A percentile compares a stretch with the other conserved stretches of the same genome.
phyloP scores from a whole-genome alignment of 2,113 vertebrate species.

The Conger conger region DNA sequence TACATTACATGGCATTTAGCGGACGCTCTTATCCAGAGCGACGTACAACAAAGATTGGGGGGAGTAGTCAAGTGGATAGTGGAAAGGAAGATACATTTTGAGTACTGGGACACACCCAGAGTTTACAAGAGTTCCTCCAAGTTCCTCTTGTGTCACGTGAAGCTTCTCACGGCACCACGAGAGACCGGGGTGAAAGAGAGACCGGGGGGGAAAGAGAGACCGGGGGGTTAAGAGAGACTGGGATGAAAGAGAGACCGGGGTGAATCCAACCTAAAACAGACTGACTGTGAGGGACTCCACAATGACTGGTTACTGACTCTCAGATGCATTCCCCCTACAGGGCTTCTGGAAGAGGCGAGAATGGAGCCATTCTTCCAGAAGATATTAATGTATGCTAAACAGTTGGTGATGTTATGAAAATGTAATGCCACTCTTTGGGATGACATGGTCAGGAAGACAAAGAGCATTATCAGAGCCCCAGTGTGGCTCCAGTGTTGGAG shows the following conservation, averaged over 20 bases:
- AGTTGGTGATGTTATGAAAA: neutral
- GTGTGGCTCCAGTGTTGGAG: too few species aligned
- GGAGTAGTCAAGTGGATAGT: too few species aligned
- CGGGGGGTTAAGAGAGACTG: neutral
- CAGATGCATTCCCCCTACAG: too few species aligned
- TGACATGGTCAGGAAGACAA: neutral
- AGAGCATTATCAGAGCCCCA: neutral
- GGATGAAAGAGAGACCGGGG: neutral
- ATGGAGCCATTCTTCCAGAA: neutral
- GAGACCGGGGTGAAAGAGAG: neutral
- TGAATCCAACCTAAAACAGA: neutral
- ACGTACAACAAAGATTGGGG: too few species aligned
- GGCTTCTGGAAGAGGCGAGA: neutral
- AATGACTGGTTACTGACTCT: too few species aligned
- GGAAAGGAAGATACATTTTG: too few species aligned
- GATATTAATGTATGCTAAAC: neutral
- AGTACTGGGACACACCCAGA: too few species aligned
- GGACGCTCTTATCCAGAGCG: too few species aligned
- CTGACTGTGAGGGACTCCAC: neutral
- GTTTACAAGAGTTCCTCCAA: neutral
- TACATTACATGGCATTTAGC: too few species aligned
- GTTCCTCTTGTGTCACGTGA: neutral
- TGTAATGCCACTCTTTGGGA: neutral
- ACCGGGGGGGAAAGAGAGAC: neutral
- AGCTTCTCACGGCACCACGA: neutral